Base-by-base conservation (phyloP, 2,888 invertebrate species). In the Ceraclea dissimilis region DNA sequence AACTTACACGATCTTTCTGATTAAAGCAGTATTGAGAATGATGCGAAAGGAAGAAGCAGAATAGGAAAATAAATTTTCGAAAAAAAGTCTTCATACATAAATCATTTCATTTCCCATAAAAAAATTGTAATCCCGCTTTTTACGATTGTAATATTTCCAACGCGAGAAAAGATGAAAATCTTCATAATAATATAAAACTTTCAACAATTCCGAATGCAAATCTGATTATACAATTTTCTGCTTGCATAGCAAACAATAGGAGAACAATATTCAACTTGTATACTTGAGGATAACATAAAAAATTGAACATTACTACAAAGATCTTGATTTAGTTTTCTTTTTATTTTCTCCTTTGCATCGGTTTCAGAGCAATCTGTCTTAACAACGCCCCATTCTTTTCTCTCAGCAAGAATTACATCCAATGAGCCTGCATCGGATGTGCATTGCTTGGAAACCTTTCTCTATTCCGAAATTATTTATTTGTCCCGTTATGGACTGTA, bases 291-390 rank as follows among this genome's bases (percentile, higher is more conserved):
- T 26, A 26, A 26, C 26, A 26, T 26, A 26, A 26, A 26, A 10
- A 26, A 39, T 4, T 5, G 13, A 39, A 13, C 39, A 39, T 13
- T 26, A 26, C 2, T 39, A 39, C 39, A 39, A 39, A 39, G 16
- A 39, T 39, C 39, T 43, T 54, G 53, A 54, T 50, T 57, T 54
- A 54, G 49, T 53, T 50, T 51, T 50, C 53, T 16, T n/a, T n/a
- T n/a, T n/a, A n/a, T n/a, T n/a, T n/a, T n/a, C n/a, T n/a, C n/a
- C n/a, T n/a, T 44, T 57, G 44, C 54, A 21, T 43, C 57, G 39
- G 52, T 47, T 57, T 22, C 52, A 22, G 49, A 26, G 26, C 57
- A 57, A 57, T 57, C 52, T 49, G 52, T 57, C 53, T 57, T 53
- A 22, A 31, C 48, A 34, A 39, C n/a, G 19, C 49, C 16, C 52